Evolutionary conservation across 2,888 invertebrate species (phyloP).

Genomic region (Galerucella calmariensis): DNA sequence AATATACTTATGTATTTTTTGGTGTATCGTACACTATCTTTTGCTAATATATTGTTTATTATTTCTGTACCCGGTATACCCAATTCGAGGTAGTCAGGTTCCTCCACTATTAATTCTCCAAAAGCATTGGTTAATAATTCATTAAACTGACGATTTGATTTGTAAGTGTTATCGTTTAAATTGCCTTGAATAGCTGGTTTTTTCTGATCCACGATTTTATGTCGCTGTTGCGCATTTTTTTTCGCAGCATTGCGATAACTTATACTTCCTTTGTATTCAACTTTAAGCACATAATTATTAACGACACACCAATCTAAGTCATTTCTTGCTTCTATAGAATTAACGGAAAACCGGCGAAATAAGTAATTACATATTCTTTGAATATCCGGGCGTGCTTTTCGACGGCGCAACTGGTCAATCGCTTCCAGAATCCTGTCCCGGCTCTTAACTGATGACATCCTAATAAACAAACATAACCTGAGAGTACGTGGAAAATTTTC

Average conservation of each 20-base stretch:
- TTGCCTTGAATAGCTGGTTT: slow-evolving; percentile 36
- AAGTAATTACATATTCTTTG: slow-evolving; percentile 86
- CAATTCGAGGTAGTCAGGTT: slow-evolving; percentile 77
- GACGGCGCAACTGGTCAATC: slow-evolving; percentile 83
- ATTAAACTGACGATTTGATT: slow-evolving; percentile 57
- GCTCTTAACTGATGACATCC: slow-evolving; percentile 69
- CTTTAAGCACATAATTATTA: slow-evolving; percentile 80
- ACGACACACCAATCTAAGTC: slow-evolving; percentile 81
- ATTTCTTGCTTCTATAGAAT: slow-evolving; percentile 75
- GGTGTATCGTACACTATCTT: slow-evolving; percentile 73
- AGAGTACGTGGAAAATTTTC: slow-evolving; percentile 2
- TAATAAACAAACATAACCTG: slow-evolving; percentile 31
- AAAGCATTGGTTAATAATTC: slow-evolving; percentile 75
- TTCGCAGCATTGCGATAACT: slow-evolving; percentile 86
- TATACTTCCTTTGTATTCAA: slow-evolving; percentile 87
- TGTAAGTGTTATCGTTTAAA: slow-evolving; percentile 49
- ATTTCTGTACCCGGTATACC: slow-evolving; percentile 78
- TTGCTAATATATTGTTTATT: slow-evolving; percentile 73
- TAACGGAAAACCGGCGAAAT: slow-evolving; percentile 78
- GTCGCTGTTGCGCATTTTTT: slow-evolving; percentile 68
- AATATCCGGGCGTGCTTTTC: slow-evolving; percentile 87
- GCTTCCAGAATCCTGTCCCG: slow-evolving; percentile 83
- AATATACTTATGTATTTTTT: slow-evolving; percentile 74
- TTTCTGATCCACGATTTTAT: slow-evolving; percentile 42
- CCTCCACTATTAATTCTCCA: slow-evolving; percentile 76